phyloP scores from a whole-genome alignment of 2,888 invertebrate species.

The Agrenia bidenticulata region DNA sequence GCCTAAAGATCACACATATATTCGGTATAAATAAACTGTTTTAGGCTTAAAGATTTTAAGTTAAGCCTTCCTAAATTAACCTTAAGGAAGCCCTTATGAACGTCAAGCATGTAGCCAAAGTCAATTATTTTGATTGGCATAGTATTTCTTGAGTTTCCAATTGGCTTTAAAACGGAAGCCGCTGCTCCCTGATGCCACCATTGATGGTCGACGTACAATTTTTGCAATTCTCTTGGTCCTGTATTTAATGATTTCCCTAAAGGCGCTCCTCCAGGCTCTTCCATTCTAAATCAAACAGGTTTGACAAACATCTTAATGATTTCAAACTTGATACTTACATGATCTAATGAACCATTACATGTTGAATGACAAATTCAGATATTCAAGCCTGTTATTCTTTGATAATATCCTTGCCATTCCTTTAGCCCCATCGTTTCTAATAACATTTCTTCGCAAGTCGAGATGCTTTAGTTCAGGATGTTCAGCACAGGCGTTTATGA shows the following conservation, averaged over 20 bases:
- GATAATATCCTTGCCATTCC: constrained; percentile 32
- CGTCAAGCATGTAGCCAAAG: constrained; percentile 59
- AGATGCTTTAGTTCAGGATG: constrained; percentile 31
- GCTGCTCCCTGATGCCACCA: constrained; percentile 59
- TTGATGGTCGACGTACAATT: constrained; percentile 27
- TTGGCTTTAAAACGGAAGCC: constrained; percentile 56
- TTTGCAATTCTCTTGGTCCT: constrained; percentile 25
- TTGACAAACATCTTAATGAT: neutral
- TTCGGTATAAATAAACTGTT: no score
- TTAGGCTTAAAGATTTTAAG: constrained; percentile 55
- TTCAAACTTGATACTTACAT: neutral
- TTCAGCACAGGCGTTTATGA: constrained; percentile 34
- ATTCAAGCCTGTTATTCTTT: constrained; percentile 35
- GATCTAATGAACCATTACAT: constrained; percentile 19
- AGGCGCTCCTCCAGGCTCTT: constrained; percentile 17
- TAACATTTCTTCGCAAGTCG: constrained; percentile 36
- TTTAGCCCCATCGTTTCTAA: constrained; percentile 39
- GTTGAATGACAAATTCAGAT: constrained; percentile 40
- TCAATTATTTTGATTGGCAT: constrained; percentile 57
- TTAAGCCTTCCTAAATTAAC: constrained; percentile 50
- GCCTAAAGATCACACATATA: constrained; percentile 32
- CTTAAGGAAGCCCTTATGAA: constrained; percentile 57
- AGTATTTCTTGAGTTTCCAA: constrained; percentile 55
- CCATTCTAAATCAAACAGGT: constrained; percentile 18
- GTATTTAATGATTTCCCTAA: constrained; percentile 20